Evolutionary conservation across 2,797 vertebrate species (phyloP).

Genomic region (Amazona finschi): DNA sequence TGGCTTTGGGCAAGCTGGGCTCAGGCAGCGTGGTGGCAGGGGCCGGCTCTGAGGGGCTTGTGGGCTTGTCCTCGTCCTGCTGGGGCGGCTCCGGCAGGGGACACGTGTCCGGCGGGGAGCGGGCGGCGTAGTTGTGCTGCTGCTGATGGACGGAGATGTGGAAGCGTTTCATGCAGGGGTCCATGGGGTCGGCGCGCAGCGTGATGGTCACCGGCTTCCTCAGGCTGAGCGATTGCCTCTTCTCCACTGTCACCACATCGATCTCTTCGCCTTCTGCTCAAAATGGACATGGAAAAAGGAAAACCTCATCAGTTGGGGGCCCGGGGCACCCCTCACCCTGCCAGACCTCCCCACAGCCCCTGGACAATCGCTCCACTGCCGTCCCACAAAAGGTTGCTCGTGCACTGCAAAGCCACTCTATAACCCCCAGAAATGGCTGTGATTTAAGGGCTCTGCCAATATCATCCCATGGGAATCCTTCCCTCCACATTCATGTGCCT

Average conservation of each 20-base stretch:
- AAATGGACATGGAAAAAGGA: neutral
- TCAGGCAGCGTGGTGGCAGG: constrained; percentile 42
- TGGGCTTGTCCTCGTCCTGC: constrained; percentile 48
- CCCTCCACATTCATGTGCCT: rapidly evolving
- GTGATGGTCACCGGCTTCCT: constrained; percentile 90
- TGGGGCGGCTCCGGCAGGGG: neutral
- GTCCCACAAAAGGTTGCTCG: neutral
- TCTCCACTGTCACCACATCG: constrained; percentile 93
- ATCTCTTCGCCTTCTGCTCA: constrained; percentile 88
- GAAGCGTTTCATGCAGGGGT: constrained; percentile 91
- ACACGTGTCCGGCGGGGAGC: constrained; percentile 78
- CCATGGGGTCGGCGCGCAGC: constrained; percentile 87
- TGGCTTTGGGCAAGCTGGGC: constrained; percentile 64
- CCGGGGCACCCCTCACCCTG: rapidly evolving
- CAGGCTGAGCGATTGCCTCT: constrained; percentile 80
- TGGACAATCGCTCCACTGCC: rapidly evolving
- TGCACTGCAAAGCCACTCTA: neutral
- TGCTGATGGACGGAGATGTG: constrained; percentile 94
- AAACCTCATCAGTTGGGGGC: rapidly evolving
- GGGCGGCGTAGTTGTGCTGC: constrained; percentile 93
- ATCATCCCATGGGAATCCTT: neutral
- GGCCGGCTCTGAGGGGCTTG: rapidly evolving
- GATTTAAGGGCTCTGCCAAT: neutral
- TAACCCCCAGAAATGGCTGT: rapidly evolving
- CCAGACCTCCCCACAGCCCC: neutral